Conservation (phyloP, 2,797 vertebrate genomes). For the Agapornis canus region DNA sequence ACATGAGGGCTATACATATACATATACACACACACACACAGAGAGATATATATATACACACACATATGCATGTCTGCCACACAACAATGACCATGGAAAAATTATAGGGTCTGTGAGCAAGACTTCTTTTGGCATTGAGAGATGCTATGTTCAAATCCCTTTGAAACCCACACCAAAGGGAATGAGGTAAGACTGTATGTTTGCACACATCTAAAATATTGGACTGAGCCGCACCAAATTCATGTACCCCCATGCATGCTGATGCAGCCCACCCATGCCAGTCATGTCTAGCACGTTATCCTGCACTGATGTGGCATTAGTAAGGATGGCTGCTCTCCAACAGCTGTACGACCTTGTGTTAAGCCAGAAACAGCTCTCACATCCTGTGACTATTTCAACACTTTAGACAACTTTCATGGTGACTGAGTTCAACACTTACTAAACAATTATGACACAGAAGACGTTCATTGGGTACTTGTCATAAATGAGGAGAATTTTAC, state of each 20-base stretch:
- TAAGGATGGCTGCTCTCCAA: not conserved
- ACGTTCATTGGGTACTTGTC: not conserved
- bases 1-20: not conserved
- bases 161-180: not conserved
- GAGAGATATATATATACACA: too few species aligned
- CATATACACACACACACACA: too few species aligned
- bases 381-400: not conserved
- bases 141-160: not conserved
- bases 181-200: accelerated
- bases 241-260: not conserved
- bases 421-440: not conserved
- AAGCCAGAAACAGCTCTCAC: not conserved
- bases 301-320: not conserved
- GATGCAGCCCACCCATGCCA: not conserved
- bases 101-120: not conserved
- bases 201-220: not conserved
- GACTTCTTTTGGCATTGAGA: not conserved
- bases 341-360: not conserved
- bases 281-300: not conserved
- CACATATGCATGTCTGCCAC: not conserved
- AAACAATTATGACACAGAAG: not conserved
- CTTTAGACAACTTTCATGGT: not conserved
- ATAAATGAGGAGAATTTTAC: not conserved
- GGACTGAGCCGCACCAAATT: not conserved
- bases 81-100: accelerated